phyloP scores from a whole-genome alignment of 2,888 invertebrate genomes.

The Nomada goodeniana region DNA sequence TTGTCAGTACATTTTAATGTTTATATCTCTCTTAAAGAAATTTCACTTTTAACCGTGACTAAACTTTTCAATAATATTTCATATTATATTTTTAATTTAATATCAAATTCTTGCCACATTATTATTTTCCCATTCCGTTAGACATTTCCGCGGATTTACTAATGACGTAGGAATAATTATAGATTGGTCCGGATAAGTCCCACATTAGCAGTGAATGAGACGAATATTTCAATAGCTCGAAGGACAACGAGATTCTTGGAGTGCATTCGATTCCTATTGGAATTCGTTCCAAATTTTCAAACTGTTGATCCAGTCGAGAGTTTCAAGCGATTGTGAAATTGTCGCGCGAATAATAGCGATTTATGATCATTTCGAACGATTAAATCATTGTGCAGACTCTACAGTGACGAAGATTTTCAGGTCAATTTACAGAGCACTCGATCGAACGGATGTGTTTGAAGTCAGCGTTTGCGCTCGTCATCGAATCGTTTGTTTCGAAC shows the following conservation, averaged over 20 bases:
- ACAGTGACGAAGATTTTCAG: conserved; percentile 62
- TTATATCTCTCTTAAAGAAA: too few species aligned
- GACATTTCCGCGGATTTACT: too few species aligned
- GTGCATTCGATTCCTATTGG: not conserved
- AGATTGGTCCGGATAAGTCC: too few species aligned
- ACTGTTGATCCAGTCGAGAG: not conserved
- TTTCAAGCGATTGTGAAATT: conserved; percentile 49
- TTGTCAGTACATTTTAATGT: too few species aligned
- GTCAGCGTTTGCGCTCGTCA: conserved; percentile 53
- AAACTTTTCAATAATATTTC: too few species aligned
- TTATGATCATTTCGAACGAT: conserved; percentile 52
- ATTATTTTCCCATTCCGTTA: too few species aligned
- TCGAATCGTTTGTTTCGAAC: conserved; percentile 50
- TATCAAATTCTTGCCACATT: too few species aligned
- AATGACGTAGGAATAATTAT: too few species aligned
- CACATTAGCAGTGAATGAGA: not conserved
- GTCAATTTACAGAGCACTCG: conserved; percentile 66
- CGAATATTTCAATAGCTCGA: conserved; percentile 1
- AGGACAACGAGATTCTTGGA: not conserved
- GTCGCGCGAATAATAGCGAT: conserved; percentile 51
- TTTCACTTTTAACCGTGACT: too few species aligned
- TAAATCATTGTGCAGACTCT: conserved; percentile 54
- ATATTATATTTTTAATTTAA: too few species aligned
- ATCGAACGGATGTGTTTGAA: conserved; percentile 54
- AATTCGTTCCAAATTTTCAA: conserved; percentile 1